Conservation (phyloP, 2,113 vertebrate genomes). For the Conger conger region DNA sequence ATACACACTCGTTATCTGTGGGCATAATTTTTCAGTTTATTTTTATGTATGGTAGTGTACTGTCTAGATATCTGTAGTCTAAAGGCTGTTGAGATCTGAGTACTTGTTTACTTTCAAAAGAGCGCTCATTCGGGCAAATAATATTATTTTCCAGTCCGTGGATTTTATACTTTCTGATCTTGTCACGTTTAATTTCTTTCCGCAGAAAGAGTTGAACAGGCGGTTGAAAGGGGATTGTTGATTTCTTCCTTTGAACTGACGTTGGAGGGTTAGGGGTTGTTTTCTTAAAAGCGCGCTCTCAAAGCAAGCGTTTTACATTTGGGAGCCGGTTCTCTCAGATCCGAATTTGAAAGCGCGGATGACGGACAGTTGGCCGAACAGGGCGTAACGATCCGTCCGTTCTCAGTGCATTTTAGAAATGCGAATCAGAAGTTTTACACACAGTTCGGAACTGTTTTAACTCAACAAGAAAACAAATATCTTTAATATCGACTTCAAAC, state of each 20-base stretch:
- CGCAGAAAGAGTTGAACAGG: neutral
- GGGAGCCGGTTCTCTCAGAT: neutral
- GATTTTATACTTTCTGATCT: neutral
- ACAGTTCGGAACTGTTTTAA: neutral
- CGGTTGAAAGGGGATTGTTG: neutral
- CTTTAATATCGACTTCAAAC: neutral
- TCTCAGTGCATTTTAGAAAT: neutral
- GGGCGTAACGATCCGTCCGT: neutral
- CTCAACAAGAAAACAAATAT: neutral
- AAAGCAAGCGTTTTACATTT: neutral
- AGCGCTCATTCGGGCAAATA: neutral
- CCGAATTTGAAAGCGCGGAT: neutral
- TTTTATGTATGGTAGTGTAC: too few species aligned
- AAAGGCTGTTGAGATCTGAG: neutral
- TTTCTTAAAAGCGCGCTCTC: neutral
- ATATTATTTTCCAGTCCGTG: neutral
- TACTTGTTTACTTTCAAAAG: neutral
- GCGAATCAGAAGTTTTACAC: neutral
- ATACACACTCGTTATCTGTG: neutral
- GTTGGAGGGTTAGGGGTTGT: conserved; percentile 8
- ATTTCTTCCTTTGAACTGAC: conserved; percentile 30
- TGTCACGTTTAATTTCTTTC: neutral
- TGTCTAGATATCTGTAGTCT: too few species aligned
- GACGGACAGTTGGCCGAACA: neutral
- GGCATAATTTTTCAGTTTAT: too few species aligned